Base-by-base conservation (phyloP, 2,888 invertebrate species). In the Nowickia ferox region DNA sequence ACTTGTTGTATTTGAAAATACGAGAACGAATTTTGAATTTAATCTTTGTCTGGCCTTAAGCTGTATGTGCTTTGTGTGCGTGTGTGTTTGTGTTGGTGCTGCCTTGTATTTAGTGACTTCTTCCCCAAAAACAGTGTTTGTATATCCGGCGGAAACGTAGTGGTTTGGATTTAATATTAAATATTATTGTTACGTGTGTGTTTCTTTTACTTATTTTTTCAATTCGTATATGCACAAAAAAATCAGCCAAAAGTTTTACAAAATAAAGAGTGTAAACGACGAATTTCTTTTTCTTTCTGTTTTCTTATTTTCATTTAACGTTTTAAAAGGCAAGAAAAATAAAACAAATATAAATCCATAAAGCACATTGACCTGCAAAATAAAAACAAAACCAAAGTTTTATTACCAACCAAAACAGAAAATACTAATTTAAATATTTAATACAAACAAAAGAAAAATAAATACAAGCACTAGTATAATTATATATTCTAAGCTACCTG, bases 131-230 rank as follows among this genome's bases (percentile, higher is more conserved):
- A 86, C 66, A 76, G 83, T 79, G 59, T 78, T 72, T 78, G 90
- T 66, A 89, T 88, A 91, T 90, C 90, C 90, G 90, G 89, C 90
- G 91, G 90, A 90, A 89, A 89, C 87, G 84, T 84, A 82, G 63
- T 69, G 86, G 76, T 86, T 86, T 79, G 75, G 80, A 44, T 80
- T 86, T 68, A 76, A 69, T 79, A 75, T 79, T 75, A 55, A 71
- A 61, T 51, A 77, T 77, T 69, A 46, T 57, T 81, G 17, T 38
- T 61, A 72, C 59, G 87, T 81, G 74, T 75, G 48, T 44, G 61
- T 51, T 61, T 83, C 48, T 82, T 59, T 74, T 71, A 0, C n/a
- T 61, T 5, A 40, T n/a, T 57, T 69, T 40, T 48, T n/a, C 55
- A 30, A 57, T 77, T 77, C 48, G 74, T 63, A 13, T 11, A 46